Evolutionary conservation across 2,888 invertebrate species (phyloP), one percentile per base, ranked within the genome.

Genomic region (Criorhina ranunculi): DNA sequence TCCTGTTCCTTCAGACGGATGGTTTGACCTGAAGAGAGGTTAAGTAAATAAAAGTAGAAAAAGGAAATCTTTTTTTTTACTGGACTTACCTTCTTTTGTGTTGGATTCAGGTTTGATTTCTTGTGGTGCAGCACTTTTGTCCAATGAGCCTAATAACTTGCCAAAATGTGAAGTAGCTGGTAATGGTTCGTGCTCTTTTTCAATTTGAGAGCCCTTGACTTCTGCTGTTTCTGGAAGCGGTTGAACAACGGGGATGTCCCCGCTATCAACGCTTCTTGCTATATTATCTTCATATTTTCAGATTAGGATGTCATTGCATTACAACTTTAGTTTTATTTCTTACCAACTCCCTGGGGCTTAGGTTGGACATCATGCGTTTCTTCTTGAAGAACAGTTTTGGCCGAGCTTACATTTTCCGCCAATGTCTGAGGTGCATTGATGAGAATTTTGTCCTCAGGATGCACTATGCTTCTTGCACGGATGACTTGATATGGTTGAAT

Each of bases 401-500:
- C 33, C 2, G 55, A 40, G 12, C 33, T 51, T 9, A 6, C 4
- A 42, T 42, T 40, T 11, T 62, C 46, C 5, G 5, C 33, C 4
- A 2, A 17, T 35, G 15, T 8, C 7, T 42, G 31, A 19, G 69
- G 19, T 0, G 42, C 55, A 12, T 60, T 76, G 0, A 33, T n/a
- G 6, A 11, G 9, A 29, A 64, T 17, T 59, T 69, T 79, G 8
- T 73, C 73, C 2, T 83, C 73, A 1, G 82, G 73, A 62, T 87
- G 79, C 2, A 51, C 64, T 11, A 87, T 49, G 75, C 85, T 87
- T 40, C 88, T 77, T 0, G 86, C 85, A 49, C 87, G 87, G 53
- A 87, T 85, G 5, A 87, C 59, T 60, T 88, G 87, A 8, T 87
- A 49, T 42, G 87, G 86, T 57, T 87, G 88, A 31, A 88, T 51